phyloP scores from a whole-genome alignment of 2,888 invertebrate genomes.

The Psylliodes chrysocephalus region DNA sequence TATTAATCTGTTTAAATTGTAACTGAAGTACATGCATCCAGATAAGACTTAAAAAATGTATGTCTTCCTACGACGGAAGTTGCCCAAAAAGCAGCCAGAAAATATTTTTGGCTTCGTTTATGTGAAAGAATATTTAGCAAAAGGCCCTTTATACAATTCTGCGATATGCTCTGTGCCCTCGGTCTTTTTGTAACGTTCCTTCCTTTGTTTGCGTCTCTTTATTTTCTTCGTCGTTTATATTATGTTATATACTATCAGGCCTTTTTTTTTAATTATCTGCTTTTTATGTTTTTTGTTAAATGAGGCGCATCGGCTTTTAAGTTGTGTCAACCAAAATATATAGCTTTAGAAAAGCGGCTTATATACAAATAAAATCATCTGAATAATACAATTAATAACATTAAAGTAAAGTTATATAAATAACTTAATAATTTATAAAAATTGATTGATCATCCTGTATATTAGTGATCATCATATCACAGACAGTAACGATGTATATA shows the following conservation, averaged over 20 bases:
- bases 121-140: conserved; percentile 26
- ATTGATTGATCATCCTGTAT: no score
- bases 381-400: no score
- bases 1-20: conserved; percentile 5
- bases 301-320: conserved; percentile 13
- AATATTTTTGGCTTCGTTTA: conserved; percentile 32
- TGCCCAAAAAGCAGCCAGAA: conserved; percentile 26
- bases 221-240: conserved; percentile 27
- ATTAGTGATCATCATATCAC: no score
- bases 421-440: no score
- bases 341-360: no score
- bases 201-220: conserved; percentile 34
- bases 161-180: conserved; percentile 34
- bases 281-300: conserved; percentile 30
- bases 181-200: conserved; percentile 28
- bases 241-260: conserved; percentile 33
- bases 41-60: conserved; percentile 20
- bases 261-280: conserved; percentile 27
- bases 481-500: no score
- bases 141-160: conserved; percentile 31
- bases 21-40: conserved; percentile 3
- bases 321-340: conserved; percentile 17
- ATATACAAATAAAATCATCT: no score
- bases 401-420: no score
- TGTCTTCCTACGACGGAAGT: conserved; percentile 23